Percentiles rank a stretch among this genome's conserved stretches.
These are phyloP conservation scores for Pseudomyrmex sp. DNA, from an alignment of 1,140 invertebrate genomes.

Conservation along the genomic window DNA sequence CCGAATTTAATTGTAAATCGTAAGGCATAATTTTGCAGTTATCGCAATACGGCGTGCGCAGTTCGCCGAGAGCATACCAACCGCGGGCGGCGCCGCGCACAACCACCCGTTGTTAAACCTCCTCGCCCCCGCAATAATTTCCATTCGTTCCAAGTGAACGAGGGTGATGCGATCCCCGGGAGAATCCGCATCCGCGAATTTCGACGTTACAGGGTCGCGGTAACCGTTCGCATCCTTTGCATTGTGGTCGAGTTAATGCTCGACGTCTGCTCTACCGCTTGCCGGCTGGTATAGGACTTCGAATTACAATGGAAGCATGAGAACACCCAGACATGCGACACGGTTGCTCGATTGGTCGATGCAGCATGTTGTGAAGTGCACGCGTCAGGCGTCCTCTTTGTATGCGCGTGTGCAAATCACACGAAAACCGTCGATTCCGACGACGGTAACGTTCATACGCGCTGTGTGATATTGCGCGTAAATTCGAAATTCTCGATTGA, in stretches of 20 bases:
- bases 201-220: slow-evolving; percentile 6
- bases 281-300: slow-evolving; percentile 39
- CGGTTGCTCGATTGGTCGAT: slow-evolving; percentile 46
- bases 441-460: neutral
- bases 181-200: slow-evolving; percentile 38
- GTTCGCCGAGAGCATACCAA: slow-evolving; percentile 22
- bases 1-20: slow-evolving; percentile 41
- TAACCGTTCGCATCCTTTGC: slow-evolving; percentile 26
- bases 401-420: slow-evolving; percentile 42
- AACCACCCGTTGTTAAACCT: neutral
- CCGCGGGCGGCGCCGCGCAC: neutral
- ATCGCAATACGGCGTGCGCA: slow-evolving; percentile 37
- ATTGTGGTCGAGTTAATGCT: slow-evolving; percentile 47
- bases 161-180: neutral
- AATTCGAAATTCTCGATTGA: neutral
- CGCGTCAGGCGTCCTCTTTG: slow-evolving; percentile 48
- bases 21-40: slow-evolving; percentile 52
- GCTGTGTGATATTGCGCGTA: neutral
- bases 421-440: slow-evolving; percentile 35
- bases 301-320: slow-evolving; percentile 50
- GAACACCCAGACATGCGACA: slow-evolving; percentile 46
- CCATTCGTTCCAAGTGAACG: slow-evolving; percentile 28
- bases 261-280: slow-evolving; percentile 25
- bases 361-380: slow-evolving; percentile 40
- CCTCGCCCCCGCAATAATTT: slow-evolving; percentile 8